A percentile compares a stretch with the other conserved stretches of the same genome.
Evolutionary conservation across 2,797 vertebrate species (phyloP).

Genomic region (Macropus fuliginosus): DNA sequence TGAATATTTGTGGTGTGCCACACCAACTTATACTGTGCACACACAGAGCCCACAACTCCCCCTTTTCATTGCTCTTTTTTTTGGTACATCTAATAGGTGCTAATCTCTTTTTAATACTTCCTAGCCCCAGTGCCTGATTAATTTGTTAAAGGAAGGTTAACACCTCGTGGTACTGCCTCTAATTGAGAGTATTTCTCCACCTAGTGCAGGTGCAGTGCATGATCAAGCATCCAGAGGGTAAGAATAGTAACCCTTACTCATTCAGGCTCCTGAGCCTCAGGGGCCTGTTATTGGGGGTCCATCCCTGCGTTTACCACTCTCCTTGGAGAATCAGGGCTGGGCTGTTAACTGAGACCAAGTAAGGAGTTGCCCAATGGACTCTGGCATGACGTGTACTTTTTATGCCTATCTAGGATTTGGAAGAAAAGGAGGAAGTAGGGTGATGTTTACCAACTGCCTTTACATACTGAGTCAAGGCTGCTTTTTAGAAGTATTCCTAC

Average conservation of each 20-base stretch:
- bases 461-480: not conserved
- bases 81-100: not conserved
- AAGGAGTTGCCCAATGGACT: not conserved
- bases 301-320: not conserved
- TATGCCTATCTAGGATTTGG: not conserved
- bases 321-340: too few relatives aligned
- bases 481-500: not conserved
- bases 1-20: slow-evolving; percentile 4
- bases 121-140: not conserved
- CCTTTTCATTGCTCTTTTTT: not conserved
- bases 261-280: not conserved
- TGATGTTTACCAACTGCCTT: not conserved
- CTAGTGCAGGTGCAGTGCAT: not conserved
- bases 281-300: not conserved
- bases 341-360: not conserved
- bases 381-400: not conserved
- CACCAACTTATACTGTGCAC: not conserved
- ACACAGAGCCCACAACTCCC: not conserved
- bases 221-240: not conserved
- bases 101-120: not conserved
- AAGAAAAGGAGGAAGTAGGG: not conserved
- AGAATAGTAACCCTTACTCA: not conserved
- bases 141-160: slow-evolving; percentile 3
- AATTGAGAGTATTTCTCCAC: not conserved
- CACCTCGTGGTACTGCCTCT: not conserved